Conservation (phyloP, 2,797 vertebrate genomes). For the Coreius guichenoti region DNA sequence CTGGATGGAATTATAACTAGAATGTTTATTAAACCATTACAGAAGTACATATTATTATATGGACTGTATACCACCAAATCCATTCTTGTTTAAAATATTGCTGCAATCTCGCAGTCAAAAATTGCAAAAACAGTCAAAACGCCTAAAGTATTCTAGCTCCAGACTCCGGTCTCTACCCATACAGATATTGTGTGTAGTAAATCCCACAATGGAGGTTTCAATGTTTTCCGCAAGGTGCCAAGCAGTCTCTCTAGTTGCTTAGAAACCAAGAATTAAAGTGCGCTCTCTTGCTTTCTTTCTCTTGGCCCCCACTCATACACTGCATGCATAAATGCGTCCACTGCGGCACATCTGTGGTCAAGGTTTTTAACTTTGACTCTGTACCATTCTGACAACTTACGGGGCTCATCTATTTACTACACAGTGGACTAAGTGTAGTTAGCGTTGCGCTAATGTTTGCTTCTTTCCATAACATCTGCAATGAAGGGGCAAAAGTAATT, state of each 20-base stretch:
- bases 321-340: slow-evolving; percentile 45
- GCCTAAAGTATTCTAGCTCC: neutral
- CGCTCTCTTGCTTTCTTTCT: slow-evolving; percentile 16
- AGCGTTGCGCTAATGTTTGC: neutral
- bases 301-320: slow-evolving; percentile 28
- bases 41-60: neutral
- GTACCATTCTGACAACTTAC: neutral
- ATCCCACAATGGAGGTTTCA: slow-evolving; percentile 50
- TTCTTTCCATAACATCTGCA: neutral
- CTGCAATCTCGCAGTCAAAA: neutral
- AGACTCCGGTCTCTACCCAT: slow-evolving; percentile 22
- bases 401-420: neutral
- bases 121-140: neutral
- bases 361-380: slow-evolving; percentile 42
- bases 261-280: slow-evolving; percentile 61
- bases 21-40: neutral
- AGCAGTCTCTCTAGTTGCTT: slow-evolving; percentile 61
- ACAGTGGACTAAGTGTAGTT: neutral
- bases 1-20: neutral
- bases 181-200: slow-evolving; percentile 49
- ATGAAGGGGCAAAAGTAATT: slow-evolving; percentile 30
- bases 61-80: neutral
- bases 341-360: slow-evolving; percentile 33
- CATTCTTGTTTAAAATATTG: neutral
- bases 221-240: slow-evolving; percentile 47